Percentiles rank a stretch among this genome's conserved stretches.
These are phyloP conservation scores for Uloborus plumipes DNA, from an alignment of 2,888 invertebrate species.

Conservation along the genomic window DNA sequence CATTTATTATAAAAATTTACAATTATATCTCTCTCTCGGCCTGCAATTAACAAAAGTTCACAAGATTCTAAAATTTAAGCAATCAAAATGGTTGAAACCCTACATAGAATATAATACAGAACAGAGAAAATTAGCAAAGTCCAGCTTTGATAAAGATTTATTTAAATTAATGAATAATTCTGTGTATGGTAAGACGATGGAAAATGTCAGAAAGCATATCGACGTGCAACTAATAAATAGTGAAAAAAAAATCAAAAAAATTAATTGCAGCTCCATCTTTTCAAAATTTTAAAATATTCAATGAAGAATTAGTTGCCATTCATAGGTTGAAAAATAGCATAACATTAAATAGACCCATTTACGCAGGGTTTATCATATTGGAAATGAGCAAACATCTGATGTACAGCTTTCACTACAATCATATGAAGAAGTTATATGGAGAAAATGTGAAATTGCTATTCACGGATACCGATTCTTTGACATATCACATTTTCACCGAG, in stretches of 20 bases:
- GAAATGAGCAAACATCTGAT: conserved; percentile 68
- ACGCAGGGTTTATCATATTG: conserved; percentile 66
- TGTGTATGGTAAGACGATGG: conserved; percentile 72
- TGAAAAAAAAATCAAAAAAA: conserved; percentile 29
- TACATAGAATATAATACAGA: conserved; percentile 69
- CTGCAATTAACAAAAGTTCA: conserved; percentile 67
- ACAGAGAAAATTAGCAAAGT: conserved; percentile 68
- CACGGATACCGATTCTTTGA: conserved; percentile 68
- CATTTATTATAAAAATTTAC: conserved; percentile 66
- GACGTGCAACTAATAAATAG: conserved; percentile 68
- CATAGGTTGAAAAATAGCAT: conserved; percentile 9
- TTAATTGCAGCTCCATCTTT: conserved; percentile 51
- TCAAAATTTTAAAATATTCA: conserved; percentile 67
- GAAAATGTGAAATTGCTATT: conserved; percentile 65
- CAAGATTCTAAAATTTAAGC: conserved; percentile 65
- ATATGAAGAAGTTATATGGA: conserved; percentile 65
- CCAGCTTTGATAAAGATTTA: conserved; percentile 70
- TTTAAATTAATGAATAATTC: conserved; percentile 71
- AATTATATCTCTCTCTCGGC: conserved; percentile 66
- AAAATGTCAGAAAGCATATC: conserved; percentile 70
- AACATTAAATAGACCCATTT: conserved; percentile 65
- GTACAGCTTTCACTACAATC: conserved; percentile 66
- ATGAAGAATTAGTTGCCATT: conserved; percentile 18
- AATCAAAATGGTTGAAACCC: conserved; percentile 69
- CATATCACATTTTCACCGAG: background rate